These are phyloP conservation scores for Drosophila subpulchrella DNA, from an alignment of 1,140 invertebrate species.

Conservation along the genomic window DNA sequence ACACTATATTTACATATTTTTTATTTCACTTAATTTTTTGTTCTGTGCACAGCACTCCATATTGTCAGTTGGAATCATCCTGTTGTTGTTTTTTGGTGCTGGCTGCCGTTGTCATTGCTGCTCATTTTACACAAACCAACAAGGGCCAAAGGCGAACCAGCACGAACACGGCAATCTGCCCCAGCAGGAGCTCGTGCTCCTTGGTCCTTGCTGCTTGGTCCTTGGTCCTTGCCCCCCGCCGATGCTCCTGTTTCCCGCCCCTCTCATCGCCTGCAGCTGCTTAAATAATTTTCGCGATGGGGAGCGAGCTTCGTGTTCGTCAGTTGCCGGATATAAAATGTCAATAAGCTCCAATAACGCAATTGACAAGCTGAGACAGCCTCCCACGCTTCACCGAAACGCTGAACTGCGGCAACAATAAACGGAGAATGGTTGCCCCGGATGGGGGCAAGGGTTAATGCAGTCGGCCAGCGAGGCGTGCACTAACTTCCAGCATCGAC, in stretches of 20 bases:
- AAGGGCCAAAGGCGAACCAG: conserved; percentile 62
- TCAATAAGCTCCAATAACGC: conserved; percentile 82
- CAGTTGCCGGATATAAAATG: conserved; percentile 72
- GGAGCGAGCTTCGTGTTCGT: conserved; percentile 33
- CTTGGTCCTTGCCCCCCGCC: conserved; percentile 2
- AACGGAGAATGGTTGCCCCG: conserved; percentile 29
- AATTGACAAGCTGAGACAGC: conserved; percentile 75
- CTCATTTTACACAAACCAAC: conserved; percentile 73
- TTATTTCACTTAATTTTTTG: background rate
- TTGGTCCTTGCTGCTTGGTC: background rate
- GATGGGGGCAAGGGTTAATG: conserved; percentile 11
- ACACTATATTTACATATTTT: background rate
- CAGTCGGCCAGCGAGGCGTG: conserved; percentile 47
- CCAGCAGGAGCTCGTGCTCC: conserved; percentile 16
- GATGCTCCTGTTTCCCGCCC: conserved; percentile 20
- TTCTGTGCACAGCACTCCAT: conserved; percentile 9
- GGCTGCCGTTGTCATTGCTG: conserved; percentile 50
- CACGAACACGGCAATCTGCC: conserved; percentile 34
- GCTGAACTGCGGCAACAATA: conserved; percentile 35
- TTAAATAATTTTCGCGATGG: conserved; percentile 75
- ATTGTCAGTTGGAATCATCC: conserved; percentile 30
- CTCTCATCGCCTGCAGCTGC: conserved; percentile 51
- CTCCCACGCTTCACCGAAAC: conserved; percentile 10
- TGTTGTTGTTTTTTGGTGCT: conserved; percentile 32
- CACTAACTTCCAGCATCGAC: conserved; percentile 60